A percentile compares a stretch with the other conserved stretches of the same genome.
These are phyloP conservation scores for Papilio demoleus DNA, from an alignment of 2,888 invertebrate genomes.

Conservation along the genomic window DNA sequence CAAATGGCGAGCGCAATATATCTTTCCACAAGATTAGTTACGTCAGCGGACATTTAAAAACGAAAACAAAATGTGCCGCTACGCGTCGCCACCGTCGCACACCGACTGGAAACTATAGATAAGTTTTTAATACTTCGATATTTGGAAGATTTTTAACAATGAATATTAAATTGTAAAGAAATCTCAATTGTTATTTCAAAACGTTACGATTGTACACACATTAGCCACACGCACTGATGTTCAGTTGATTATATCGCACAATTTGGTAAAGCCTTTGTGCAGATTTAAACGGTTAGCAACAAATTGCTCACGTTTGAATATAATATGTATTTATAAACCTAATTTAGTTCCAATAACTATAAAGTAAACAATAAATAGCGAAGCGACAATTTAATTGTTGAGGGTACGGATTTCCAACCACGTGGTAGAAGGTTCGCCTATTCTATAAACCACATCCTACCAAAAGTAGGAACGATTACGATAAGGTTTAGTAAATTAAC, in stretches of 20 bases:
- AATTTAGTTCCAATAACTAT: neutral
- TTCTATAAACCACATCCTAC: no score
- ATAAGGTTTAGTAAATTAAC: no score
- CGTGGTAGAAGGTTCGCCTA: no score
- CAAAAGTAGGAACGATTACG: no score
- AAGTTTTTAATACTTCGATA: neutral
- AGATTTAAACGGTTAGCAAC: neutral
- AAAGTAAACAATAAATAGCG: no score
- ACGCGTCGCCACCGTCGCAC: neutral
- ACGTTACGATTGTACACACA: neutral
- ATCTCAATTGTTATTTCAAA: neutral
- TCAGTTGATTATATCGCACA: neutral
- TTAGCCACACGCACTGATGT: neutral
- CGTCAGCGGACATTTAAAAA: conserved; percentile 17
- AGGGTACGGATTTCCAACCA: no score
- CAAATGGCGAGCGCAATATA: conserved; percentile 10
- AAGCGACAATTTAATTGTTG: neutral
- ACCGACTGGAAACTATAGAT: conserved; percentile 10
- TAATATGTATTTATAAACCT: neutral
- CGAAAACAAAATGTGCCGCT: conserved; percentile 12
- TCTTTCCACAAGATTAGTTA: conserved; percentile 26
- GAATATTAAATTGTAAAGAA: neutral
- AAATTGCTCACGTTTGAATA: neutral
- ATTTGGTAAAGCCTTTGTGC: conserved; percentile 12
- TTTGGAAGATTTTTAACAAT: neutral